Base-by-base conservation (phyloP, 1,140 invertebrate species). In the Drosophila obscura region DNA sequence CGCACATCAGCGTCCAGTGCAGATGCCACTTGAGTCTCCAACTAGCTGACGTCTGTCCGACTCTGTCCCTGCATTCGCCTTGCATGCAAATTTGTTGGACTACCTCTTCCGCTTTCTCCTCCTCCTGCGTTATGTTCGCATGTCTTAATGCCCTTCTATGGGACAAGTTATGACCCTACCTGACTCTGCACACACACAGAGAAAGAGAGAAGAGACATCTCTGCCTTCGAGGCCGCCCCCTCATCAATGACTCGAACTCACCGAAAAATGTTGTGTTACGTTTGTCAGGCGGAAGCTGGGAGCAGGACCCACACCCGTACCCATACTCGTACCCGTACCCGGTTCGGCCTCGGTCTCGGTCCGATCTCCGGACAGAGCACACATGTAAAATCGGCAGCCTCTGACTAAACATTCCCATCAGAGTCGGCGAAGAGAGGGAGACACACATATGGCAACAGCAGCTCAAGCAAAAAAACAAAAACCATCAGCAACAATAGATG, bases 121-220 rank as follows among this genome's bases (percentile, higher is more conserved):
- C 52, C 52, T 55, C 46, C 51, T 41, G 53, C 57, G 19, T 39
- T 39, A 39, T 39, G 35, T 39, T 28, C 45, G 57, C 62, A 77
- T 77, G 82, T 71, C 77, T 22, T 85, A 85, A 73, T 85, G 77
- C 63, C 80, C 80, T 80, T 84, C 67, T 84, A 77, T 87, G 82
- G 72, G 61, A 67, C 53, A 73, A 73, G 73, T 80, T 80, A 80
- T 80, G 78, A 72, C 75, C 67, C 50, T 62, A 77, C 77, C 81
- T 81, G 82, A 64, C 55, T 43, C 35, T 53, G 41, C 24, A 13
- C 49, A 60, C 51, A 44, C 16, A 43, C 15, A 43, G 4, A 39
- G 4, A 35, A 9, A 35, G 2, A 13, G 35, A 39, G 35, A 39
- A 11, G 11, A 13, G 5, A 46, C 61, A 22, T 55, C 61, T 55